Conservation (phyloP, 2,113 vertebrate genomes). For the Periophthalmus modestus region DNA sequence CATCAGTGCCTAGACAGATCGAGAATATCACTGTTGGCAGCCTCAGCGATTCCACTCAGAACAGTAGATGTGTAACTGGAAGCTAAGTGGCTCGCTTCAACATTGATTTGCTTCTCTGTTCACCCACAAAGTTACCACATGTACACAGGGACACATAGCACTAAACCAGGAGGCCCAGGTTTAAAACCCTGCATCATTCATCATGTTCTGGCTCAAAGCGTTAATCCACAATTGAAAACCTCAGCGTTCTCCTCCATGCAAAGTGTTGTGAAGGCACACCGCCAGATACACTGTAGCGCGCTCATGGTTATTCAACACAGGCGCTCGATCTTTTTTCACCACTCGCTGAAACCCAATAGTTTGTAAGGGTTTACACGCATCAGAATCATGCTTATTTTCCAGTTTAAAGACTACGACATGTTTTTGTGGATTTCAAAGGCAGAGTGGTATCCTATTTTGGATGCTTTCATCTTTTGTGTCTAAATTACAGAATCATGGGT, state of each 20-base stretch:
- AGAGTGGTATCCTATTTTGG: conserved; percentile 12
- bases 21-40: conserved; percentile 43
- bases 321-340: conserved; percentile 28
- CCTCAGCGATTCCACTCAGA: conserved; percentile 51
- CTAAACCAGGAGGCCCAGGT: conserved; percentile 36
- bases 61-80: conserved; percentile 50
- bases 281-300: conserved; percentile 48
- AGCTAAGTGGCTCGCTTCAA: conserved; percentile 61
- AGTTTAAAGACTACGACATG: conserved; percentile 25
- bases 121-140: conserved; percentile 57
- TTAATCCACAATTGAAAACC: conserved; percentile 63
- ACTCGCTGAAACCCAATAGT: conserved; percentile 40
- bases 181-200: conserved; percentile 63
- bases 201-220: conserved; percentile 58
- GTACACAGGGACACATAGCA: conserved; percentile 18
- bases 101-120: conserved; percentile 56
- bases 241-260: conserved; percentile 37
- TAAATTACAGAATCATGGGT: conserved; percentile 27
- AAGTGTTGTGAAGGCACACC: conserved; percentile 51
- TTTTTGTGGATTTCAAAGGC: conserved; percentile 34
- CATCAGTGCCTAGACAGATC: conserved; percentile 51
- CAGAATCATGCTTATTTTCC: conserved; percentile 46
- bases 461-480: conserved; percentile 39
- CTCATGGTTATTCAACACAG: conserved; percentile 45
- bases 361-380: conserved; percentile 31